Evolutionary conservation across 2,797 vertebrate genomes (phyloP), one percentile per base, ranked within the genome.

Genomic region (Sternotherus odoratus): DNA sequence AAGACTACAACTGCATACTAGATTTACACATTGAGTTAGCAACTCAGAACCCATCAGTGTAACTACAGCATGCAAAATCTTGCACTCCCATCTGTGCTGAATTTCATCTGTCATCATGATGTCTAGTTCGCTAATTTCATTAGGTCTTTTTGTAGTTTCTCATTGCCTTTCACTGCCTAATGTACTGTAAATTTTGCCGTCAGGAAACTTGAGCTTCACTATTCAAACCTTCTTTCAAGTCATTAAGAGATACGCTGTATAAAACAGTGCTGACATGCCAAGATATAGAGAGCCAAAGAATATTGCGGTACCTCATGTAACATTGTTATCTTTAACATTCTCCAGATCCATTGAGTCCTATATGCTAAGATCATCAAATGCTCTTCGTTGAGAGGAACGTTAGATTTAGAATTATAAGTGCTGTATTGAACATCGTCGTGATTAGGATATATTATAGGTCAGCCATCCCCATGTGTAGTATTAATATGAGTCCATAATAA

Each of bases 51-150:
- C n/a, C 49, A 36, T 83, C 90, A 72, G 12, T 85, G 26, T 88
- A 83, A 84, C 63, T 79, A 13, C 1, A 6, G 12, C 26, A 10
- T 43, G n/a, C 16, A 36, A 0, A 77, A 57, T 66, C 46, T 95
- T 88, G 46, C 0, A 5, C 66, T 86, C 36, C 9, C 23, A 21
- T 53, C 83, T 95, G 13, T 81, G 79, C 33, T 85, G 77, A 78
- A 77, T 95, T 96, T 83, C 57, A 90, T 92, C 79, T 87, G 81
- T 86, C 33, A 33, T 92, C 8, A 4, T 23, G 21, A 12, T 77
- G 83, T 84, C 66, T 53, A 66, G 46, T 88, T 91, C 83, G 49
- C 85, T 87, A 69, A 93, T 95, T 91, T 79, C 88, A 85, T 91
- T 80, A 92, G 93, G 2, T 13, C 28, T 89, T 88, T 82, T 51